A percentile compares a stretch with the other conserved stretches of the same genome.
Conservation (phyloP, 2,888 invertebrate genomes). For the Gymnosoma rotundatum region DNA sequence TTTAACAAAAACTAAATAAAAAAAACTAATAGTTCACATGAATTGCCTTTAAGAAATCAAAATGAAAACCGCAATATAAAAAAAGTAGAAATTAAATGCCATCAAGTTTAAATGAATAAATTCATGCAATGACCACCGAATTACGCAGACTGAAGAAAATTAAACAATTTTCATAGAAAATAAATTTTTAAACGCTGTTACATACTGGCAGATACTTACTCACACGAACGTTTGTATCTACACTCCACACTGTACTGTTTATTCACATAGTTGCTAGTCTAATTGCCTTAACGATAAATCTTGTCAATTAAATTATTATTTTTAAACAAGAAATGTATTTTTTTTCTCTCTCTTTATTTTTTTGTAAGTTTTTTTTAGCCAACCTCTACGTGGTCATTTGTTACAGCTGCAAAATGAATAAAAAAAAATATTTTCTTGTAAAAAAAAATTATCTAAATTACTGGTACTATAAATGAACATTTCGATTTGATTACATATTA, state of each 20-base stretch:
- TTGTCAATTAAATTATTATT: conserved; percentile 82
- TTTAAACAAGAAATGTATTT: conserved; percentile 74
- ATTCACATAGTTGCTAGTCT: conserved; percentile 76
- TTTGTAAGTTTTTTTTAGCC: conserved; percentile 16
- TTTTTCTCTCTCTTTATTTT: conserved; percentile 28
- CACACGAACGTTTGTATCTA: background rate
- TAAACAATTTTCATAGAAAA: conserved; percentile 42
- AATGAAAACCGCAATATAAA: conserved; percentile 1
- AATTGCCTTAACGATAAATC: conserved; percentile 82
- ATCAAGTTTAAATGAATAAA: conserved; percentile 33
- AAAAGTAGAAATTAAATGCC: conserved; percentile 39
- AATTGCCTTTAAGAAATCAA: conserved; percentile 38
- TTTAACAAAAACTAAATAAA: background rate
- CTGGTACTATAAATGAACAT: conserved; percentile 36
- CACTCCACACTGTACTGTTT: background rate
- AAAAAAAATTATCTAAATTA: conserved; percentile 50
- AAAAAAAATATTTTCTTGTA: conserved; percentile 2
- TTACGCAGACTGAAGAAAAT: conserved; percentile 56
- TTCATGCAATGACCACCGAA: conserved; percentile 51
- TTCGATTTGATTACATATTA: conserved; percentile 46
- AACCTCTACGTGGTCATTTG: conserved; percentile 12
- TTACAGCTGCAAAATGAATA: conserved; percentile 49
- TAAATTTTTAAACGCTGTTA: conserved; percentile 32
- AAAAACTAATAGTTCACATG: background rate
- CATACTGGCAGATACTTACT: background rate